Conservation (phyloP, 2,113 vertebrate species). For the Grallaria varia region DNA sequence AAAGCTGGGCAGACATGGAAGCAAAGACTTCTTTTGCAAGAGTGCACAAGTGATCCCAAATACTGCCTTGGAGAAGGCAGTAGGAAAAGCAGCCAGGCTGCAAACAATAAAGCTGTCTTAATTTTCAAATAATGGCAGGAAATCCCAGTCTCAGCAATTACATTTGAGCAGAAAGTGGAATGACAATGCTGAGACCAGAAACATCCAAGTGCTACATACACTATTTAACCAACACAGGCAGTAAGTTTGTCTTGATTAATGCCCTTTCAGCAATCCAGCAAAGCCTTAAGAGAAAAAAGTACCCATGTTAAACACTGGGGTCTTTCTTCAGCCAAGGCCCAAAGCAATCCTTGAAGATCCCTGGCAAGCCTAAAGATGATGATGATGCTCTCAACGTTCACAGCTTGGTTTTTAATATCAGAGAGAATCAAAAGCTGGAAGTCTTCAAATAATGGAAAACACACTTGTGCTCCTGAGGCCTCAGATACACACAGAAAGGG, state of each 20-base stretch:
- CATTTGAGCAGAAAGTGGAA: background rate
- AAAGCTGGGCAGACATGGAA: rapidly evolving
- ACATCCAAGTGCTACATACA: background rate
- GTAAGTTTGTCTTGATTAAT: background rate
- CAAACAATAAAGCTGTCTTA: background rate
- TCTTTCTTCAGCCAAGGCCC: background rate
- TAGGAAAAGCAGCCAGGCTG: background rate
- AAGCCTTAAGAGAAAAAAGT: background rate
- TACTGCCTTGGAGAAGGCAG: background rate
- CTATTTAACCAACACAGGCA: background rate
- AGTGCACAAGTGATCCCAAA: background rate
- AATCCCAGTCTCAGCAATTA: background rate
- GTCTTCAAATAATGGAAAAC: background rate
- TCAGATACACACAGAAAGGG: background rate
- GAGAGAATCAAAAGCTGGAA: background rate
- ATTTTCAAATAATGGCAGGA: background rate
- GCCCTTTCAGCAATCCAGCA: background rate
- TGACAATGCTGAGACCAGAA: background rate
- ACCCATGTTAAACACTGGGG: background rate
- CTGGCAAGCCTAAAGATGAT: background rate
- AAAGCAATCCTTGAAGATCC: background rate
- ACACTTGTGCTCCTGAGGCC: background rate
- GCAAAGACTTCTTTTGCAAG: background rate
- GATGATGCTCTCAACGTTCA: background rate
- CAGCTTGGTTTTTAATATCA: background rate